These are phyloP conservation scores for Mus minutoides DNA, from an alignment of 2,797 vertebrate genomes.

Conservation along the genomic window DNA sequence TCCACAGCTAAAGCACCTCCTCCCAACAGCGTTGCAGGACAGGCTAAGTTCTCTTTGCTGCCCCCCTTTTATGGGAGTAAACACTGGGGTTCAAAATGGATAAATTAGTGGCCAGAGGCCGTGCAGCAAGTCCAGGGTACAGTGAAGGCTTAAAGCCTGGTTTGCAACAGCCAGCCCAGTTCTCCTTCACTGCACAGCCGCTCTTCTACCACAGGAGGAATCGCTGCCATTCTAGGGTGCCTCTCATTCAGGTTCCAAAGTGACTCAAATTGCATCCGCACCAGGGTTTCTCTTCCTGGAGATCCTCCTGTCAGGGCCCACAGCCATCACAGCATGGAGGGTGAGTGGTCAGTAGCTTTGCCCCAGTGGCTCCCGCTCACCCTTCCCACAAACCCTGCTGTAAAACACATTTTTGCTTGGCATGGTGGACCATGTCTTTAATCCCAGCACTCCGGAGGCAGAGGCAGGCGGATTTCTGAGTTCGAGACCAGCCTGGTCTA, in stretches of 20 bases:
- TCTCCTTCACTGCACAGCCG: background rate
- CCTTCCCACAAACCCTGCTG: background rate
- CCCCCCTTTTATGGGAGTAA: background rate
- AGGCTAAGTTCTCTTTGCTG: rapidly evolving
- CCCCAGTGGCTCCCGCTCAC: background rate
- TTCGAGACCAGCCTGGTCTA: too few relatives aligned
- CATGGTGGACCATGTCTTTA: too few relatives aligned
- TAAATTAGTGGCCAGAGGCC: background rate
- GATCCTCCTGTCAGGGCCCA: background rate
- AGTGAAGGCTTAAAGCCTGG: background rate
- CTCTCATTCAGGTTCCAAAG: background rate
- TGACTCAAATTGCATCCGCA: rapidly evolving
- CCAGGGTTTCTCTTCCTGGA: background rate
- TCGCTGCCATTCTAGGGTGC: rapidly evolving
- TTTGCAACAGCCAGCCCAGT: background rate
- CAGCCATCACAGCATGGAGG: background rate
- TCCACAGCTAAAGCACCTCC: background rate
- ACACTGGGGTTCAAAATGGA: background rate
- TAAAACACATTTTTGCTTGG: too few relatives aligned
- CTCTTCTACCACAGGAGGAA: background rate
- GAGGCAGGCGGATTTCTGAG: too few relatives aligned
- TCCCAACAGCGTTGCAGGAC: background rate
- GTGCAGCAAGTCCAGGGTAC: background rate
- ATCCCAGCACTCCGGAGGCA: too few relatives aligned
- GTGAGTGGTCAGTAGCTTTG: background rate